phyloP scores from a whole-genome alignment of 2,797 vertebrate species.

The Graptemys geographica region DNA sequence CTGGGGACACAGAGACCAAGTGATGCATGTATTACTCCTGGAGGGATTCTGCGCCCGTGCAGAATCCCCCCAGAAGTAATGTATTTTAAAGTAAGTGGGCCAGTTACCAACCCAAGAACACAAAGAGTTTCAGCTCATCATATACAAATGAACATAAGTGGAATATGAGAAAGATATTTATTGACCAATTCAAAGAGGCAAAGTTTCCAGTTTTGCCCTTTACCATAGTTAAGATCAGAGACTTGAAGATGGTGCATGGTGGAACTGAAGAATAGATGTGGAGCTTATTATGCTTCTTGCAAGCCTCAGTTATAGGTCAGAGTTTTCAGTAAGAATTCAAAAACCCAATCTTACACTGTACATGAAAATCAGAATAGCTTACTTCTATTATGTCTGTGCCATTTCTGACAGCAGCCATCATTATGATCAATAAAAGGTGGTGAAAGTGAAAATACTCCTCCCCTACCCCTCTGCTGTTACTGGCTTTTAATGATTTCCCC shows the following conservation, averaged over 20 bases:
- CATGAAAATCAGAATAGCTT: neutral
- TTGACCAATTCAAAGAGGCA: neutral
- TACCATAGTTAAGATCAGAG: neutral
- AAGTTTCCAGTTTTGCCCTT: neutral
- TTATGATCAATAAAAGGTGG: conserved; percentile 3
- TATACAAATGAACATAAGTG: neutral
- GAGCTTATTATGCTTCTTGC: neutral
- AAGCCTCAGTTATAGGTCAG: neutral
- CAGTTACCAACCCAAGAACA: neutral
- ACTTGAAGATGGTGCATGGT: neutral
- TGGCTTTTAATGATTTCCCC: conserved; percentile 5
- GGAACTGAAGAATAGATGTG: neutral
- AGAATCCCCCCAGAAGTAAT: no score
- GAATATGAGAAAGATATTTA: neutral
- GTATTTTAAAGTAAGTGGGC: neutral
- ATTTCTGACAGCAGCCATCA: conserved; percentile 20
- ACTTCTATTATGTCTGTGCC: neutral
- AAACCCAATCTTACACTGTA: neutral
- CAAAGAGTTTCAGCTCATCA: neutral
- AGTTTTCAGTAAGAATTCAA: neutral
- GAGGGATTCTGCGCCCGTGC: no score
- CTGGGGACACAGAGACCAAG: neutral
- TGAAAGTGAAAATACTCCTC: neutral
- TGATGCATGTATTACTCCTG: neutral
- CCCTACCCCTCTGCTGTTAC: neutral